These are phyloP conservation scores for Probaryconus sp. DNA, from an alignment of 1,140 invertebrate species.

Conservation along the genomic window DNA sequence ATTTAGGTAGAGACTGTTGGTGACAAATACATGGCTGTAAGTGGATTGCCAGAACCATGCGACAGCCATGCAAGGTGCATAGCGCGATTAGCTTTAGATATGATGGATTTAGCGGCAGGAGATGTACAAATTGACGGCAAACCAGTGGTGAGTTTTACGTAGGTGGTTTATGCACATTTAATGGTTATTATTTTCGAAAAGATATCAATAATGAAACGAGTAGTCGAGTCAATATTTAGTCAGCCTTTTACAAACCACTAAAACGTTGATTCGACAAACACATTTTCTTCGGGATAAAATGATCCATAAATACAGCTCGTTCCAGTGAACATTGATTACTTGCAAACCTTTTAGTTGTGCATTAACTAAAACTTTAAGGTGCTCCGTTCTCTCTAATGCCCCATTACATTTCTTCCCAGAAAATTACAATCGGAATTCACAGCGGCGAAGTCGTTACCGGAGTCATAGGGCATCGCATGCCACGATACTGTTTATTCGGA, in stretches of 20 bases:
- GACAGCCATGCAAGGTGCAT: constrained; percentile 95
- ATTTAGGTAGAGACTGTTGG: constrained; percentile 98
- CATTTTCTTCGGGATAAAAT: too few species aligned
- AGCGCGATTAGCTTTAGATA: constrained; percentile 93
- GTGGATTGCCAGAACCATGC: constrained; percentile 95
- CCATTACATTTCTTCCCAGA: constrained; percentile 78
- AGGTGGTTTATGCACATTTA: too few species aligned
- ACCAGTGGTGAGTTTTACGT: constrained; percentile 85
- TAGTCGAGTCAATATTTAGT: too few species aligned
- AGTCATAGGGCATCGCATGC: constrained; percentile 97
- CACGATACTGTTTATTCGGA: constrained; percentile 97
- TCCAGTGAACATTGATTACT: too few species aligned
- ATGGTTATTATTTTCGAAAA: too few species aligned
- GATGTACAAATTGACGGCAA: constrained; percentile 91
- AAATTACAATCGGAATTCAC: constrained; percentile 97
- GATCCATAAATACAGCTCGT: too few species aligned
- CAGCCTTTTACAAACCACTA: too few species aligned
- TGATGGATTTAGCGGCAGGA: constrained; percentile 93
- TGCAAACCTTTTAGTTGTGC: constrained; percentile 8
- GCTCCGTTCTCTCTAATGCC: too few species aligned
- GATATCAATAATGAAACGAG: too few species aligned
- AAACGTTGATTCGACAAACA: too few species aligned
- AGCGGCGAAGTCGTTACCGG: constrained; percentile 97
- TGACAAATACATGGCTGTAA: constrained; percentile 99
- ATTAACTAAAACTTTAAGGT: too few species aligned